Conservation (phyloP, 2,113 vertebrate genomes). For the Papio anubis region DNA sequence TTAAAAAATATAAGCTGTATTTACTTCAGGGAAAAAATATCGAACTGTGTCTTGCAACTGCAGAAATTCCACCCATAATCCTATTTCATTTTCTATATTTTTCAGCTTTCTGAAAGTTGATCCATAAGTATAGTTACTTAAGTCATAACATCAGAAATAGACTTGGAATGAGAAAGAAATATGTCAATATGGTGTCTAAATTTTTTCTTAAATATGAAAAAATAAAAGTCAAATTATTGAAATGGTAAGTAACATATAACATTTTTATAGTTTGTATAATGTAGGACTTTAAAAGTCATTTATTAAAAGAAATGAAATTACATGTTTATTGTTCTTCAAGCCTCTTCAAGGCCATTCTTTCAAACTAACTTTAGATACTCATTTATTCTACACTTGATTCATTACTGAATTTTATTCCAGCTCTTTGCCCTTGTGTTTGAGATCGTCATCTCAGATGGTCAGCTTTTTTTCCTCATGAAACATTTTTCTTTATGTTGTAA, state of each 20-base stretch:
- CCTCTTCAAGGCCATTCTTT: not conserved
- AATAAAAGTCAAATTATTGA: not conserved
- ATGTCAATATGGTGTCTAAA: not conserved
- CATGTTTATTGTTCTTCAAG: conserved; percentile 15
- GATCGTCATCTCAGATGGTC: not conserved
- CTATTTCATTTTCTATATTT: not conserved
- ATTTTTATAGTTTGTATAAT: conserved; percentile 30
- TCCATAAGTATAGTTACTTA: not conserved
- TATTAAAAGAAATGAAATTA: conserved; percentile 53
- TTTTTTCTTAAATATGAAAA: not conserved
- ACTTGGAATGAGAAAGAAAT: not conserved
- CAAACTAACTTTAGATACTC: not conserved
- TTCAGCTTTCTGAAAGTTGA: not conserved
- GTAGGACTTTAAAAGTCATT: not conserved
- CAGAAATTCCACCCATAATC: not conserved
- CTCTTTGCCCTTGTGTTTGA: not conserved
- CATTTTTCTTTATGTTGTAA: not conserved
- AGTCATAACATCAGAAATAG: not conserved
- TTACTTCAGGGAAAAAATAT: not conserved
- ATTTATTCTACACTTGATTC: conserved; percentile 45
- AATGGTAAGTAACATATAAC: not conserved
- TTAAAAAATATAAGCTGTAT: not conserved
- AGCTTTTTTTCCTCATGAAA: not conserved
- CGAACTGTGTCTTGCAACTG: not conserved
- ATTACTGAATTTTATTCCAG: not conserved